A percentile compares a stretch with the other conserved stretches of the same genome.
Evolutionary conservation across 2,113 vertebrate species (phyloP).

Genomic region (Hymenochirus boettgeri): DNA sequence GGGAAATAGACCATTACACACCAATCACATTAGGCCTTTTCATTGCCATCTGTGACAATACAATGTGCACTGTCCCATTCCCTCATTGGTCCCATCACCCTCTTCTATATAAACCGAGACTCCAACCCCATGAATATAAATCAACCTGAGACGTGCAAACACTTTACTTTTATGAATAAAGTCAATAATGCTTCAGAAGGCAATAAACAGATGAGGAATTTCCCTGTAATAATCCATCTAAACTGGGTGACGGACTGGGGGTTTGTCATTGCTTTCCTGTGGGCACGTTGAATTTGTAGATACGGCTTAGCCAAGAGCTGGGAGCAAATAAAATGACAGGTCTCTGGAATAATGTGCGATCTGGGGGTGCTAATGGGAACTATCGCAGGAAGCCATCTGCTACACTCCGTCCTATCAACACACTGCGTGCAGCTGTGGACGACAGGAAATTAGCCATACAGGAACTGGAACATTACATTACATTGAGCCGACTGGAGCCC

Average conservation of each 20-base stretch:
- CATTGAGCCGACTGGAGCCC: constrained; percentile 2
- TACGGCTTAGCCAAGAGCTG: constrained; percentile 37
- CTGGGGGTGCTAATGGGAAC: constrained; percentile 51
- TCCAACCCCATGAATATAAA: no score
- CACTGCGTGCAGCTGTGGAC: constrained; percentile 48
- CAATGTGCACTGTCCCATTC: no score
- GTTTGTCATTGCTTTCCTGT: constrained; percentile 4
- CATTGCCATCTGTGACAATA: no score
- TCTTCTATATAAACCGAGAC: no score
- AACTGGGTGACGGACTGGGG: neutral
- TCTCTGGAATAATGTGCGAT: constrained; percentile 21
- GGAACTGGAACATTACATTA: constrained; percentile 10
- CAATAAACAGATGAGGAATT: no score
- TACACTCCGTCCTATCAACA: constrained; percentile 59
- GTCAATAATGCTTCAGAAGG: no score
- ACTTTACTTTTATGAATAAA: no score
- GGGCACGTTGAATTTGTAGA: neutral
- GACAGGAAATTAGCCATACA: constrained; percentile 50
- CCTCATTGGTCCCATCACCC: no score
- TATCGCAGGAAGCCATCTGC: constrained; percentile 86
- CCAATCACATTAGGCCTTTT: no score
- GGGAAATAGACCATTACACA: no score
- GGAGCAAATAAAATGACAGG: constrained; percentile 38
- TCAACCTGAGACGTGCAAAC: no score
- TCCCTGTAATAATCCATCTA: no score